These are phyloP conservation scores for Eupristina koningsbergeri DNA, from an alignment of 1,140 invertebrate species.

Conservation along the genomic window DNA sequence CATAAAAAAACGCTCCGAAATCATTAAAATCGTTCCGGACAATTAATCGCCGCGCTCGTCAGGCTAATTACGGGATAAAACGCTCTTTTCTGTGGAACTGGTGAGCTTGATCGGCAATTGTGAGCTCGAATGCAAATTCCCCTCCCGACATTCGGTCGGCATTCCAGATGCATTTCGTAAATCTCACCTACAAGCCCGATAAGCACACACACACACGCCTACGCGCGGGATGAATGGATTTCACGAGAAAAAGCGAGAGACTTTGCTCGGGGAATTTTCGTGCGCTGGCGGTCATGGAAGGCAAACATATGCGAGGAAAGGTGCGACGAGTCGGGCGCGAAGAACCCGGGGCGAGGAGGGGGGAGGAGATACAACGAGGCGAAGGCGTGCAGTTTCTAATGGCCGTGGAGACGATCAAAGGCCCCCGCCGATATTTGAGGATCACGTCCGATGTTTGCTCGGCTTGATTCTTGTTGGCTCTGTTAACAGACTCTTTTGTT, in stretches of 20 bases:
- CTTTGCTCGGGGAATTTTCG: slow-evolving; percentile 5
- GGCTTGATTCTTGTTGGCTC: slow-evolving; percentile 51
- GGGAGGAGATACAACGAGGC: neutral
- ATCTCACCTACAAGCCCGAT: neutral
- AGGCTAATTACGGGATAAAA: neutral
- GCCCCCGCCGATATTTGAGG: slow-evolving; percentile 43
- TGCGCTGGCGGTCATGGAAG: slow-evolving; percentile 27
- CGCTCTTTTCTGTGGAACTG: neutral
- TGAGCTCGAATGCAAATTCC: slow-evolving; percentile 25
- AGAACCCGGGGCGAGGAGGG: too few species aligned
- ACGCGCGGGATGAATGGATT: slow-evolving; percentile 13
- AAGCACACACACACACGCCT: neutral
- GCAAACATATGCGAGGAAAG: slow-evolving; percentile 24
- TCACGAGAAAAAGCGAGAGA: neutral
- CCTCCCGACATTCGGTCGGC: neutral
- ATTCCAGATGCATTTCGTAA: slow-evolving; percentile 8
- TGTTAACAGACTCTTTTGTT: slow-evolving; percentile 51
- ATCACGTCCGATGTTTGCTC: slow-evolving; percentile 39
- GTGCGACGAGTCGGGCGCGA: slow-evolving; percentile 9
- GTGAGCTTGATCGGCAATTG: neutral
- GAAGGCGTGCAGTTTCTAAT: slow-evolving; percentile 39
- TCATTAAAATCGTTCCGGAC: neutral
- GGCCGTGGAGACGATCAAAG: slow-evolving; percentile 44
- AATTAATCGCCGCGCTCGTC: neutral
- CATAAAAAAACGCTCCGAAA: neutral